Evolutionary conservation across 1,140 invertebrate species (phyloP), one percentile per base, ranked within the genome.

Genomic region (Diachasmimorpha longicaudata): DNA sequence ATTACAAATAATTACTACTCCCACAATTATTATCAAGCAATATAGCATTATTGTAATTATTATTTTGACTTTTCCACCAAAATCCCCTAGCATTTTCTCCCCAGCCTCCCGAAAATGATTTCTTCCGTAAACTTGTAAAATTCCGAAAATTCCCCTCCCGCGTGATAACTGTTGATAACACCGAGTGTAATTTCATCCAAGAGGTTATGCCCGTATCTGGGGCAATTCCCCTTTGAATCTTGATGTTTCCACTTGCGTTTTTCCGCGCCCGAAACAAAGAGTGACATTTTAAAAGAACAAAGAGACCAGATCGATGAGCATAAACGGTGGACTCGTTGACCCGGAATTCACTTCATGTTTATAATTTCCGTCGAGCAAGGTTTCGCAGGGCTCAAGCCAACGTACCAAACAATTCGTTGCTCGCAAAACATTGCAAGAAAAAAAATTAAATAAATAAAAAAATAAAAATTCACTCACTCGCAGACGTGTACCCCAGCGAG

Each of bases 401-500:
- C 31, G 2, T 6, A 6, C 31, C 6, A 31, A 31, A 31, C 44
- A 46, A 46, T 46, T 46, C n/a, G 3, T n/a, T n/a, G 2, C 44
- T 1, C 44, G 1, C n/a, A 46, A n/a, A 46, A n/a, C 44, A n/a
- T n/a, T n/a, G n/a, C n/a, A n/a, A n/a, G n/a, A n/a, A n/a, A 48
- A 5, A 48, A 48, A 48, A 48, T 14, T 16, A 48, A 48, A 48
- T 48, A 4, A 48, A 67, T n/a, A 68, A 36, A 36, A 37, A 68
- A 4, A 36, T 19, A 5, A 68, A 39, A n/a, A 39, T n/a, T 3
- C 13, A 89, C 91, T 92, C 87, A 96, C 96, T 95, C 94, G 81
- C 94, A 87, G 31, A 92, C 84, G 85, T 96, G 95, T 63, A 95
- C 86, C 21, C 90, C 85, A 77, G 93, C 90, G 8, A 96, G 90